phyloP scores from a whole-genome alignment of 2,797 vertebrate genomes.

The Pangasius sanitwongsei region DNA sequence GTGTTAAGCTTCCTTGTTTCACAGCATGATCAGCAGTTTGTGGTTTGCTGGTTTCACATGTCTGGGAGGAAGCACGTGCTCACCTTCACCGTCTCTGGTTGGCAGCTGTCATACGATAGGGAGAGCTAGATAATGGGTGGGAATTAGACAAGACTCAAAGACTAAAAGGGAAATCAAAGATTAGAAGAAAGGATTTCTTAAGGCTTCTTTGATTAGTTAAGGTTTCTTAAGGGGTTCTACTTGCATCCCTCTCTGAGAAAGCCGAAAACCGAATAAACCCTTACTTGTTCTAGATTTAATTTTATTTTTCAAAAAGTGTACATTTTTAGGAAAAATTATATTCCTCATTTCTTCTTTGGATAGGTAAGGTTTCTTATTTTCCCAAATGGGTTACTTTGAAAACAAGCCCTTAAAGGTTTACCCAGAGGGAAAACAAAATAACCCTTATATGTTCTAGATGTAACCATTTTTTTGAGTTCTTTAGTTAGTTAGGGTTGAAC shows the following conservation, averaged over 20 bases:
- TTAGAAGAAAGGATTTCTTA: background rate
- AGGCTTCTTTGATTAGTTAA: background rate
- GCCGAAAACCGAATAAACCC: background rate
- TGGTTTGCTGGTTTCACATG: background rate
- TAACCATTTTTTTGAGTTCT: background rate
- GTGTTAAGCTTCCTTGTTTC: background rate
- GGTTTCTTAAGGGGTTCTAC: background rate
- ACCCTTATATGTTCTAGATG: background rate
- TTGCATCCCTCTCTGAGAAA: background rate
- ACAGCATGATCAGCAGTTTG: background rate
- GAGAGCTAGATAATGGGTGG: background rate
- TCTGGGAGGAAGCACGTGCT: background rate
- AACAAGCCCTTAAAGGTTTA: background rate
- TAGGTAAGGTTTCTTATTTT: background rate
- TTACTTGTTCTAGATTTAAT: slow-evolving; percentile 1
- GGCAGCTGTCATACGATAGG: background rate
- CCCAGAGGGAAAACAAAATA: background rate
- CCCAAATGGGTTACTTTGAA: background rate
- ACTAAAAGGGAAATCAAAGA: background rate
- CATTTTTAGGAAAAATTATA: background rate
- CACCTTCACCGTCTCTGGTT: background rate
- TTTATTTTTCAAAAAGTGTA: background rate
- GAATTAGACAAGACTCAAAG: background rate
- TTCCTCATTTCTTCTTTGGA: background rate
- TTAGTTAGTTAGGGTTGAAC: background rate